phyloP scores from a whole-genome alignment of 2,113 vertebrate species.

The Podilymbus podiceps region DNA sequence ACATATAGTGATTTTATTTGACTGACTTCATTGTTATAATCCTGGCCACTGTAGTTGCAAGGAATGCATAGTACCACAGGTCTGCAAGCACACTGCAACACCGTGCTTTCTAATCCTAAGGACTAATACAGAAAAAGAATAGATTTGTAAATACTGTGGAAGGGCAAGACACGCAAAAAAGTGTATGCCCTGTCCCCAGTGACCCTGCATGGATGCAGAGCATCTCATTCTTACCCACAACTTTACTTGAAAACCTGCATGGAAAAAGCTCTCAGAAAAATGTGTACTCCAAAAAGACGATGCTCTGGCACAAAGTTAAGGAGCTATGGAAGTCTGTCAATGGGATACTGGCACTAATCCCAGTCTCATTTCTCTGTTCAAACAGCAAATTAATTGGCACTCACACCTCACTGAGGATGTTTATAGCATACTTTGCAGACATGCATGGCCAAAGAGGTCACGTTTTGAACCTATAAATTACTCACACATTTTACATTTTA shows the following conservation, averaged over 20 bases:
- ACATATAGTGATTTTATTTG: neutral
- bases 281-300: neutral
- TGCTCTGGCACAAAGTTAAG: neutral
- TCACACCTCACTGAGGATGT: neutral
- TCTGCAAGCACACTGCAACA: neutral
- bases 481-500: constrained; percentile 28
- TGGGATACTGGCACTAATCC: neutral
- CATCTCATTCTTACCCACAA: neutral
- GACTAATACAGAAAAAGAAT: neutral
- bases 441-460: neutral
- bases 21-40: neutral
- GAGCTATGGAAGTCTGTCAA: neutral
- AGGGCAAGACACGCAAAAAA: neutral
- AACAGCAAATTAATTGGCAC: neutral
- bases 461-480: neutral
- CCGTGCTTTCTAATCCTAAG: neutral
- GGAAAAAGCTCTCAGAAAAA: neutral
- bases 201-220: neutral
- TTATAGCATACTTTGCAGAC: neutral
- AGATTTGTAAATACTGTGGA: neutral
- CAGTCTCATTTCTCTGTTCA: neutral
- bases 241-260: neutral
- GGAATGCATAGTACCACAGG: neutral
- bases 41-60: neutral
- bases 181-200: neutral